Conservation (phyloP, 1,140 invertebrate species). For the Rhagoletis pomonella region DNA sequence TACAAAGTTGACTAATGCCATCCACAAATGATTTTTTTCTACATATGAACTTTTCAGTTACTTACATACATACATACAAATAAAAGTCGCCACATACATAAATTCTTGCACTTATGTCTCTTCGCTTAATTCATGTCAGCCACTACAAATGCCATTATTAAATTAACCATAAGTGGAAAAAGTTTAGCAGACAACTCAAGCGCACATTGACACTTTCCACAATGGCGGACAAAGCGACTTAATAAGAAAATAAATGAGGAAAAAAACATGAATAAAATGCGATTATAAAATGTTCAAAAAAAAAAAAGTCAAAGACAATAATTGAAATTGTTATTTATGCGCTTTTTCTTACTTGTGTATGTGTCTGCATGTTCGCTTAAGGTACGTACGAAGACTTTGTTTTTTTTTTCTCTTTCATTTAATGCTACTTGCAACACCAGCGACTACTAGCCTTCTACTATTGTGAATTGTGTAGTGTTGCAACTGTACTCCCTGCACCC, state of each 20-base stretch:
- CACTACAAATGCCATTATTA: slow-evolving; percentile 22
- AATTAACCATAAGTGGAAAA: slow-evolving; percentile 23
- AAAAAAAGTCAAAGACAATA: background rate
- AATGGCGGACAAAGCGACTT: background rate
- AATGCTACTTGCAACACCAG: background rate
- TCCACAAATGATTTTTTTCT: too few relatives aligned
- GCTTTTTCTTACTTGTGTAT: background rate
- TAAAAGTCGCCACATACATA: too few relatives aligned
- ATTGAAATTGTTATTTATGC: background rate
- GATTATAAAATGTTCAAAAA: background rate
- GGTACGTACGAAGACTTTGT: background rate
- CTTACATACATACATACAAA: too few relatives aligned
- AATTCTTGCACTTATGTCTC: background rate
- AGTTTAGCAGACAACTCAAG: slow-evolving; percentile 29
- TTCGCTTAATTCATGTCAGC: background rate
- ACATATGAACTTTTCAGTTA: too few relatives aligned
- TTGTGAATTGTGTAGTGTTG: background rate
- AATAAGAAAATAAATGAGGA: background rate
- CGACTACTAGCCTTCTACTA: background rate
- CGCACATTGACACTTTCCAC: slow-evolving; percentile 18
- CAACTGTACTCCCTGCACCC: background rate
- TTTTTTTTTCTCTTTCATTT: background rate
- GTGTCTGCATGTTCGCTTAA: background rate
- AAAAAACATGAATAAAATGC: background rate
- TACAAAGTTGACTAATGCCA: too few relatives aligned